A percentile compares a stretch with the other conserved stretches of the same genome.
Evolutionary conservation across 2,888 invertebrate genomes (phyloP).

Genomic region (Ophion slaviceki): DNA sequence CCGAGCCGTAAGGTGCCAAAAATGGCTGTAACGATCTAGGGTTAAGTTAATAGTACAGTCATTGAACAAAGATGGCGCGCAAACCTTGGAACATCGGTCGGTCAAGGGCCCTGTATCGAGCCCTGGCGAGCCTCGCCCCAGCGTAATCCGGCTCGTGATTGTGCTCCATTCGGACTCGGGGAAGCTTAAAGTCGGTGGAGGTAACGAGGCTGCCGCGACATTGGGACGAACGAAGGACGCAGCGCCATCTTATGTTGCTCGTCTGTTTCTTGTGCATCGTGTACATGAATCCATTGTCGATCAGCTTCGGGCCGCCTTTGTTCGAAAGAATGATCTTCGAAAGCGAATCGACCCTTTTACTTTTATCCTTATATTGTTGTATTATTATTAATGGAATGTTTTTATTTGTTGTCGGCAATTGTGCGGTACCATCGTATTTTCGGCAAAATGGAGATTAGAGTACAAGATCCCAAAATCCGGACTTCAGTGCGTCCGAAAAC

Average conservation of each 20-base stretch:
- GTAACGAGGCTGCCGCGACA: conserved; percentile 84
- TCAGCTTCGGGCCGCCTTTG: conserved; percentile 84
- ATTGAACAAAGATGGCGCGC: conserved; percentile 3
- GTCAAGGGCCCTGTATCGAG: conserved; percentile 75
- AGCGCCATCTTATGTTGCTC: conserved; percentile 83
- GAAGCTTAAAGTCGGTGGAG: conserved; percentile 80
- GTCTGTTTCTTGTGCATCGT: conserved; percentile 84
- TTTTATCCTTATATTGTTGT: not conserved
- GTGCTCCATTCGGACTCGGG: conserved; percentile 82
- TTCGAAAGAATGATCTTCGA: conserved; percentile 82
- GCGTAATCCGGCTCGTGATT: conserved; percentile 83
- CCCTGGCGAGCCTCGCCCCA: conserved; percentile 82
- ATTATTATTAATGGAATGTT: not conserved
- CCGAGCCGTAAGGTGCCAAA: not conserved
- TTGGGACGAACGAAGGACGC: conserved; percentile 82
- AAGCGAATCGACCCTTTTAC: not conserved
- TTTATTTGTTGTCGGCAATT: not conserved
- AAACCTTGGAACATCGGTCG: conserved; percentile 61
- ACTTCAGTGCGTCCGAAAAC: too few relatives aligned
- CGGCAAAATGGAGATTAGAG: too few relatives aligned
- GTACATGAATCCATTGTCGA: conserved; percentile 84
- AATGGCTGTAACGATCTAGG: not conserved
- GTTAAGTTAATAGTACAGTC: not conserved
- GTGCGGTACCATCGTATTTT: not conserved
- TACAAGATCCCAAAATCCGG: too few relatives aligned